A percentile compares a stretch with the other conserved stretches of the same genome.
These are phyloP conservation scores for Diogma glabrata DNA, from an alignment of 2,888 invertebrate species.

Conservation along the genomic window DNA sequence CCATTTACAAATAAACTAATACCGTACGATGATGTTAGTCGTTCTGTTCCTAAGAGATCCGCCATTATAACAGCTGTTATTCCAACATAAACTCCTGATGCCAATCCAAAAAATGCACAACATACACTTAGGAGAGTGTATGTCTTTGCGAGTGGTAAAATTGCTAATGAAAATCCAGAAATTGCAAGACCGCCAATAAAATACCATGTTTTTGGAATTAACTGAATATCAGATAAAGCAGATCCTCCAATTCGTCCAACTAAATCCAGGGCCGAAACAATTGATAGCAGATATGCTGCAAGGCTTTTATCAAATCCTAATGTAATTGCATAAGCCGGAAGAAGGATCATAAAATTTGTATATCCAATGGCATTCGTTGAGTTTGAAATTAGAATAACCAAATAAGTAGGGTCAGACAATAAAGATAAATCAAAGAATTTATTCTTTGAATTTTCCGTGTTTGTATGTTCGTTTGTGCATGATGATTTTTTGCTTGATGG, in stretches of 20 bases:
- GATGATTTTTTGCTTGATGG: constrained; percentile 27
- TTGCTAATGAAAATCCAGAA: constrained; percentile 61
- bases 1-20: constrained; percentile 78
- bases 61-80: constrained; percentile 82
- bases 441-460: constrained; percentile 29
- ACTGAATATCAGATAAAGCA: constrained; percentile 63
- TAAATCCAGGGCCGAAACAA: constrained; percentile 69
- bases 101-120: constrained; percentile 67
- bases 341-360: constrained; percentile 71
- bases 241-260: constrained; percentile 78
- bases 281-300: constrained; percentile 63
- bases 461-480: no score
- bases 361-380: constrained; percentile 79
- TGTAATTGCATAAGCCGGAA: constrained; percentile 64
- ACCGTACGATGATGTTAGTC: constrained; percentile 76
- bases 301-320: constrained; percentile 58
- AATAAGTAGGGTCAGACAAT: constrained; percentile 65
- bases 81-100: constrained; percentile 76
- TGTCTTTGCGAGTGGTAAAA: constrained; percentile 54
- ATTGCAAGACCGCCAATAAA: constrained; percentile 67
- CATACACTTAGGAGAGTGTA: constrained; percentile 54
- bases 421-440: constrained; percentile 66
- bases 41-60: constrained; percentile 72
- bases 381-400: constrained; percentile 72
- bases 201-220: constrained; percentile 70